Percentiles rank a stretch among this genome's conserved stretches.
These are phyloP conservation scores for Tadarida brasiliensis DNA, from an alignment of 2,797 vertebrate genomes.

Conservation along the genomic window DNA sequence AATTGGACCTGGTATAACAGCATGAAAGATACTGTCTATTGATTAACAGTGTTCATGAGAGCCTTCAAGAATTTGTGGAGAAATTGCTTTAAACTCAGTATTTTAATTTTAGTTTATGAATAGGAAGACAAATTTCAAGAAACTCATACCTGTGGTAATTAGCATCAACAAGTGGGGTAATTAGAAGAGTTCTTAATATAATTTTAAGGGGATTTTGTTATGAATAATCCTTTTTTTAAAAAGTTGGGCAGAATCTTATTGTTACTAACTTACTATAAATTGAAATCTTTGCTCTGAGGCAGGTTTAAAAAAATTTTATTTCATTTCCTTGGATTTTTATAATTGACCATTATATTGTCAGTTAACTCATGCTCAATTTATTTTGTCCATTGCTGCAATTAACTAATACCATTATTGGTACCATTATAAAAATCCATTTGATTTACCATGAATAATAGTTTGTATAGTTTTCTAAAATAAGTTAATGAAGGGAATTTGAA, in stretches of 20 bases:
- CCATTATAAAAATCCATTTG: constrained; percentile 29
- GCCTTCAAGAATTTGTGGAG: constrained; percentile 42
- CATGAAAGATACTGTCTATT: not conserved
- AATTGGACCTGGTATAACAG: not conserved
- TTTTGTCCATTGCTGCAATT: constrained; percentile 35
- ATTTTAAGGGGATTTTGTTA: constrained; percentile 13
- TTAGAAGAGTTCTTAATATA: constrained; percentile 27
- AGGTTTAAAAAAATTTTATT: not conserved
- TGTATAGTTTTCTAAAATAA: constrained; percentile 55
- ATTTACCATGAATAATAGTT: constrained; percentile 47
- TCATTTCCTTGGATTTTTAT: constrained; percentile 24
- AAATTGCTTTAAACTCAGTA: constrained; percentile 16
- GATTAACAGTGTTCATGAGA: constrained; percentile 43
- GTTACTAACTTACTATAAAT: constrained; percentile 32
- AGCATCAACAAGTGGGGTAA: constrained; percentile 38
- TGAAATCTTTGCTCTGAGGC: constrained; percentile 37
- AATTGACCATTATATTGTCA: constrained; percentile 8
- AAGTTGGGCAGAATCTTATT: constrained; percentile 37
- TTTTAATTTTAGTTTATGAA: constrained; percentile 45
- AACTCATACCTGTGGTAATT: not conserved
- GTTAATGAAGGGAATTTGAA: constrained; percentile 46
- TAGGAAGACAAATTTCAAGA: constrained; percentile 51
- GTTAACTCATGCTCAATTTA: not conserved
- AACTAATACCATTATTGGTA: constrained; percentile 13
- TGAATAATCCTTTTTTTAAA: constrained; percentile 35